Evolutionary conservation across 53 echinoderm and acorn worm genomes (phyloP).

Genomic region (Crossaster papposus): DNA sequence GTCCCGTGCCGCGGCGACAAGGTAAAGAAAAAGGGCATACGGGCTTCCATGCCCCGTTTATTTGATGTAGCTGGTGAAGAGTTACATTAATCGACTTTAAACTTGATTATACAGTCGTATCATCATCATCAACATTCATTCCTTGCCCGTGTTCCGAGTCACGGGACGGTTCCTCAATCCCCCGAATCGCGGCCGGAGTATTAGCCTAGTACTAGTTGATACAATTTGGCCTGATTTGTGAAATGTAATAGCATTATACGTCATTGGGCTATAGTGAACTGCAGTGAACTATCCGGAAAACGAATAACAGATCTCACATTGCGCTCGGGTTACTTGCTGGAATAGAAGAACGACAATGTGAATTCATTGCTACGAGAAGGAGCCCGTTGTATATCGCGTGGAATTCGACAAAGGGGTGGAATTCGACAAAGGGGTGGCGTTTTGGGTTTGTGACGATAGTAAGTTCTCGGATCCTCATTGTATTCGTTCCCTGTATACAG

Average conservation of each 20-base stretch:
- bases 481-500: no score
- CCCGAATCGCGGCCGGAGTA: neutral
- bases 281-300: neutral
- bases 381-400: neutral
- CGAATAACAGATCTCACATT: neutral
- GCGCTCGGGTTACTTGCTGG: neutral
- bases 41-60: neutral
- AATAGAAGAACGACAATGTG: neutral
- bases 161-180: neutral
- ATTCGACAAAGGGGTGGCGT: neutral
- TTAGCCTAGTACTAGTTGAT: conserved; percentile 44
- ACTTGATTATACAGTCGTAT: conserved; percentile 41
- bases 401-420: neutral
- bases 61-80: neutral
- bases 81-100: conserved; percentile 31
- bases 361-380: neutral
- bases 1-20: neutral
- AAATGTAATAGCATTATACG: conserved; percentile 37
- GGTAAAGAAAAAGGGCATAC: neutral
- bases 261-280: conserved; percentile 17
- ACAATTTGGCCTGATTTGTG: conserved; percentile 26
- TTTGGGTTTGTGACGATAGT: neutral
- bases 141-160: neutral
- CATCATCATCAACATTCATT: no score
- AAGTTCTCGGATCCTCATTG: neutral